Evolutionary conservation across 37 sponge, comb jelly and placozoan genomes (phyloP), one percentile per base, ranked within the genome.

Genomic region (Ephydatia muelleri): DNA sequence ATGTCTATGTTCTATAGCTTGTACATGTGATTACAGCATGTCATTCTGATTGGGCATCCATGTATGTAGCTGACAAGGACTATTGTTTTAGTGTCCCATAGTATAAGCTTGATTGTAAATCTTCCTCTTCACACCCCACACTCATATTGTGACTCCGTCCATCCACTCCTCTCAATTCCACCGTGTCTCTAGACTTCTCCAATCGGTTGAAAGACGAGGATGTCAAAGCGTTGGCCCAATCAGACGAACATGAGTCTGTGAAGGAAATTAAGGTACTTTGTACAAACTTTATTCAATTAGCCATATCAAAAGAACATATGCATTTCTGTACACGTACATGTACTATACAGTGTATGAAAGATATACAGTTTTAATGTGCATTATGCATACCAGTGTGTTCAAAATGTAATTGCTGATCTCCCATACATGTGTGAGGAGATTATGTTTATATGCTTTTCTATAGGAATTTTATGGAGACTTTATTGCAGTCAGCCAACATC

Each of bases 221-320:
- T 29, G 43, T 95, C 39, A 86, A 93, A 80, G 32, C 48, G 22
- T 72, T 97, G 16, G 96, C 98, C n/a, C 81, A 91, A 38, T 90
- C 95, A 26, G 99, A 98, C 78, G 97, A 96, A 39, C 95, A 91
- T 30, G 99, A 98, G 75, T 80, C 92, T 31, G 97, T 98, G 49
- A 88, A 88, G 48, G 99, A 98, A 70, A 87, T 98, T 21, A 95
- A 98, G 88, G 96, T 92, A 68, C 31, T 28, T 26, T 16, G 30
- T 75, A n/a, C n/a, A 34, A 43, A 3, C 6, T 43, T 43, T 43
- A 43, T n/a, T n/a, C n/a, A n/a, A n/a, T n/a, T 3, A 75, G 37
- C 9, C n/a, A n/a, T 12, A 25, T 75, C 4, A n/a, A 33, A 25
- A n/a, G 30, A 23, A 65, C 21, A 16, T 16, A 21, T 65, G 21